Percentiles rank a stretch among this genome's conserved stretches.
Evolutionary conservation across 2,797 vertebrate genomes (phyloP).

Genomic region (Parauchenoglanis punctatus): DNA sequence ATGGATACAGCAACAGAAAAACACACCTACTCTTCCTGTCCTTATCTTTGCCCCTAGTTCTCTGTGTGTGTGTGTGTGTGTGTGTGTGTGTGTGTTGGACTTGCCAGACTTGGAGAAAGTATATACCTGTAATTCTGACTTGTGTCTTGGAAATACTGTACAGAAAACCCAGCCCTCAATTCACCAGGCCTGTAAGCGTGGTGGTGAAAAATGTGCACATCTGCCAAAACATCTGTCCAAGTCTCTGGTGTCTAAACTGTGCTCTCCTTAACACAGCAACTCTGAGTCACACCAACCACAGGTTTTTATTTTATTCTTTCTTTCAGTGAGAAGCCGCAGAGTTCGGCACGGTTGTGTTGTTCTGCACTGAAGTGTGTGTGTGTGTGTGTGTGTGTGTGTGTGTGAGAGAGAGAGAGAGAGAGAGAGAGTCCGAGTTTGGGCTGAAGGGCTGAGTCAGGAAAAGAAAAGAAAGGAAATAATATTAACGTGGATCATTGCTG

Average conservation of each 20-base stretch:
- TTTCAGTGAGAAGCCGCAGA: neutral
- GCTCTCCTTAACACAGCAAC: constrained; percentile 7
- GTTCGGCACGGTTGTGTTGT: neutral
- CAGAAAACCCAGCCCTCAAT: neutral
- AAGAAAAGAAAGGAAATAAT: constrained; percentile 4
- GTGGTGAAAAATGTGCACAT: neutral
- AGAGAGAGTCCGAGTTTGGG: neutral
- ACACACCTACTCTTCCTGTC: neutral
- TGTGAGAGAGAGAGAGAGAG: neutral
- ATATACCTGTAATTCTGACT: neutral
- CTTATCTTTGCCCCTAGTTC: neutral
- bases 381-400: neutral
- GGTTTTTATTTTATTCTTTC: neutral
- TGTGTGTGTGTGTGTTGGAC: neutral
- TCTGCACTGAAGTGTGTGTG: neutral
- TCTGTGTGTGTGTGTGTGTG: neutral
- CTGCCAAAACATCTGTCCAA: constrained; percentile 31
- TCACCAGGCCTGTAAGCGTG: neutral
- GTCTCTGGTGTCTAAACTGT: constrained; percentile 15
- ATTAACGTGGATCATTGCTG: neutral
- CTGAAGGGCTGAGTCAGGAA: neutral
- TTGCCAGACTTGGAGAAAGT: neutral
- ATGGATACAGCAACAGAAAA: neutral
- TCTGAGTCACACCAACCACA: constrained; percentile 23
- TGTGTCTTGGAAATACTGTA: neutral